Evolutionary conservation across 2,888 invertebrate genomes (phyloP).

Genomic region (Dryocosmus kuriphilus): DNA sequence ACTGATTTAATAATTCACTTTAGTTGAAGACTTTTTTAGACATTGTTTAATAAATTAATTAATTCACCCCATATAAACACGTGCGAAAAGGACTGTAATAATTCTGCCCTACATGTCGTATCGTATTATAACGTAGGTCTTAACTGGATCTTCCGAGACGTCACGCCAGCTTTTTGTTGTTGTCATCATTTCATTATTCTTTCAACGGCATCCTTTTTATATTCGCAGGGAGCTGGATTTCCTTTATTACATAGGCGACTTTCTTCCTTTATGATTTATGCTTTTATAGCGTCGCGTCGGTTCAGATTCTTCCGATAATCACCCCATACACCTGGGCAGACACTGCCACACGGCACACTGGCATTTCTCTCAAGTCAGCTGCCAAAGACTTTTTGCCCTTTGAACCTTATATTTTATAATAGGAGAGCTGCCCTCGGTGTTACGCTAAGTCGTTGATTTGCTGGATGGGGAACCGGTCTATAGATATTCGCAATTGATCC

Average conservation of each 20-base stretch:
- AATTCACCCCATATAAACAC: not conserved
- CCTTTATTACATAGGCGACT: constrained; percentile 18
- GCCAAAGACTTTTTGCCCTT: constrained; percentile 63
- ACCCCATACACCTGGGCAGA: constrained; percentile 56
- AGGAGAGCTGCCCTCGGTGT: constrained; percentile 18
- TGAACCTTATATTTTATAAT: constrained; percentile 21
- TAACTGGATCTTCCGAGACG: constrained; percentile 21
- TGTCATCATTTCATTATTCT: constrained; percentile 37
- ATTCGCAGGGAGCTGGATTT: constrained; percentile 1
- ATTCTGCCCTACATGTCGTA: constrained; percentile 1
- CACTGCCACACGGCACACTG: constrained; percentile 28
- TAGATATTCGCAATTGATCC: not conserved
- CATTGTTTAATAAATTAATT: not conserved
- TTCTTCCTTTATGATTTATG: constrained; percentile 49
- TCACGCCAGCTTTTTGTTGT: constrained; percentile 15
- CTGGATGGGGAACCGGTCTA: constrained; percentile 13
- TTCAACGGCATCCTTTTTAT: constrained; percentile 29
- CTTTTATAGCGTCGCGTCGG: constrained; percentile 45
- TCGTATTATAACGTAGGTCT: constrained; percentile 30
- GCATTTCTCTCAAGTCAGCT: constrained; percentile 45
- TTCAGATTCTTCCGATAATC: constrained; percentile 62
- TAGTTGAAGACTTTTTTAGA: not conserved
- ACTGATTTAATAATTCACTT: not conserved
- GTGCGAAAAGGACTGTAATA: not conserved
- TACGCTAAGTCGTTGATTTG: constrained; percentile 12